These are phyloP conservation scores for Leptopilina syphax DNA, from an alignment of 2,888 invertebrate genomes.

Conservation along the genomic window DNA sequence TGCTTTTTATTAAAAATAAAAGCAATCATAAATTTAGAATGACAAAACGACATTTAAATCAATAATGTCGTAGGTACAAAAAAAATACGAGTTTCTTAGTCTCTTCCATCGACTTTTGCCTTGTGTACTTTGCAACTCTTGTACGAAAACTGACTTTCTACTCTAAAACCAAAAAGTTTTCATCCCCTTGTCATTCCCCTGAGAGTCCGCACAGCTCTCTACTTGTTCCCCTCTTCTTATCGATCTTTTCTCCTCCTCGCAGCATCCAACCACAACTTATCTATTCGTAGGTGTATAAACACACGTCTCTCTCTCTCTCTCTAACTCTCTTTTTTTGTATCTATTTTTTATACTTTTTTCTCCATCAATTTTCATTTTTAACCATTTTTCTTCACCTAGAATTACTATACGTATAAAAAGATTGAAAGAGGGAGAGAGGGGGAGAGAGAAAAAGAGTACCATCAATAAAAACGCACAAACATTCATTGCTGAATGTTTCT, in stretches of 20 bases:
- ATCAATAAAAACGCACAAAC: not conserved
- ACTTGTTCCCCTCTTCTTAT: slow-evolving; percentile 64
- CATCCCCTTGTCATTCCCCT: slow-evolving; percentile 50
- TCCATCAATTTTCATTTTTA: not conserved
- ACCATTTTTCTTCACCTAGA: not conserved
- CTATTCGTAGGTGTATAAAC: not conserved
- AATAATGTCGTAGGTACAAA: slow-evolving; percentile 2
- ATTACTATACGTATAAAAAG: not conserved
- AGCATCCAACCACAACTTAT: slow-evolving; percentile 27
- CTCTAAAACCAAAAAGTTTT: slow-evolving; percentile 41
- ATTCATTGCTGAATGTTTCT: not conserved
- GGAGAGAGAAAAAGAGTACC: not conserved
- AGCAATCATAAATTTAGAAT: not conserved
- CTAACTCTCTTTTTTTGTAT: not conserved
- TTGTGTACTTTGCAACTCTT: slow-evolving; percentile 20
- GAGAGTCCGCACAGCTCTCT: slow-evolving; percentile 47
- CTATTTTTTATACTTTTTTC: not conserved
- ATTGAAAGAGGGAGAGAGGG: too few species aligned
- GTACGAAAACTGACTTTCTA: slow-evolving; percentile 15
- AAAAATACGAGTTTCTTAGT: slow-evolving; percentile 4
- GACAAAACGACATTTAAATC: not conserved
- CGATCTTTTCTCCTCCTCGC: slow-evolving; percentile 64
- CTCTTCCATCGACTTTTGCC: slow-evolving; percentile 9
- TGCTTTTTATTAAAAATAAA: not conserved
- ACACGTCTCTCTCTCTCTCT: too few species aligned